These are phyloP conservation scores for Philhelius pedissequus DNA, from an alignment of 2,888 invertebrate genomes.

Conservation along the genomic window DNA sequence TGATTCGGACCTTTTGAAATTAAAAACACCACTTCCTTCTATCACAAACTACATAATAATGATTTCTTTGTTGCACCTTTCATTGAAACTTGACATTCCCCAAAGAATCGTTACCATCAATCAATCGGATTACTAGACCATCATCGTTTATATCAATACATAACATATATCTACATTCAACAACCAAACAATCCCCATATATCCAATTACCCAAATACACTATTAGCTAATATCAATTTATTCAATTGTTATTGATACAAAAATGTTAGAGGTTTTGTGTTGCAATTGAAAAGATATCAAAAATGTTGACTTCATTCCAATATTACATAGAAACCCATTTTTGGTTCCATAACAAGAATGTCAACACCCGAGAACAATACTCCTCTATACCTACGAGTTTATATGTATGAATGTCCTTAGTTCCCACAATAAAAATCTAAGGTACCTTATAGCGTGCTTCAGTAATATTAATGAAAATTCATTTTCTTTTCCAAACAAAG, in stretches of 20 bases:
- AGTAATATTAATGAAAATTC: conserved; percentile 54
- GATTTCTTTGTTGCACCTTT: not conserved
- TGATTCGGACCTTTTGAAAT: not conserved
- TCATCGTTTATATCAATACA: not conserved
- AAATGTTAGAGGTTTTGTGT: not conserved
- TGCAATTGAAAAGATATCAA: conserved; percentile 7
- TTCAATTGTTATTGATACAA: conserved; percentile 30
- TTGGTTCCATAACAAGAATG: conserved; percentile 51
- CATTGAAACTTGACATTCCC: not conserved
- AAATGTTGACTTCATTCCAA: conserved; percentile 39
- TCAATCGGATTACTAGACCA: conserved; percentile 2
- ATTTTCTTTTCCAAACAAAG: conserved; percentile 45
- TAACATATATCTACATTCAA: not conserved
- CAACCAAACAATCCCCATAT: conserved; percentile 1
- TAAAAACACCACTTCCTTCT: not conserved
- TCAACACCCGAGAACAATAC: conserved; percentile 64
- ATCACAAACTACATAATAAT: not conserved
- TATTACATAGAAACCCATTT: not conserved
- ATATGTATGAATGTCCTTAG: not conserved
- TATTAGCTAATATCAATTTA: conserved; percentile 45
- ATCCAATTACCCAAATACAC: conserved; percentile 32
- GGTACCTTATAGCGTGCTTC: conserved; percentile 43
- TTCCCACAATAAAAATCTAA: conserved; percentile 36
- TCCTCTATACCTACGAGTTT: too few species aligned
- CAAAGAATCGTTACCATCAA: not conserved